Conservation (phyloP, 2,113 vertebrate genomes). For the Rynchops niger region DNA sequence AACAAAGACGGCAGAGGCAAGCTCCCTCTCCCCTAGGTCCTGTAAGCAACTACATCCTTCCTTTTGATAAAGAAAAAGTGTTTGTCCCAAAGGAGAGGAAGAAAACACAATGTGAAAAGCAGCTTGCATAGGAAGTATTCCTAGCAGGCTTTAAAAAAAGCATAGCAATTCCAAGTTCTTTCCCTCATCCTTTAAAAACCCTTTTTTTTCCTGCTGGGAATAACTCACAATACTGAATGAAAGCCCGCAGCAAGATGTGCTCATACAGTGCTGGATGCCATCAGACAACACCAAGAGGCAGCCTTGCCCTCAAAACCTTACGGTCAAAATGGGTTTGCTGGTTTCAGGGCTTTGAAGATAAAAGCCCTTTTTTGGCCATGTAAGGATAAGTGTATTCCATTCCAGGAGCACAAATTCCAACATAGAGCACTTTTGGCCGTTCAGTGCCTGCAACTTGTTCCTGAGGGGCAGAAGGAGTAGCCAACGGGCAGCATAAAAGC, state of each 20-base stretch:
- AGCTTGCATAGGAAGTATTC: neutral
- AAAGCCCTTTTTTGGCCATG: neutral
- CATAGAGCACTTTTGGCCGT: neutral
- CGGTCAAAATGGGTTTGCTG: neutral
- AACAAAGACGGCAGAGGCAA: neutral
- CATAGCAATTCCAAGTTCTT: neutral
- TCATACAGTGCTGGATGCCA: accelerated
- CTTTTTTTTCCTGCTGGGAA: neutral
- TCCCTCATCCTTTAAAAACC: neutral
- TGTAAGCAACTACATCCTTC: slow-evolving; percentile 33
- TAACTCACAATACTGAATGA: neutral
- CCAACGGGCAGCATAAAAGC: neutral
- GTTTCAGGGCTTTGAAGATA: neutral
- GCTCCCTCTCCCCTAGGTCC: neutral
- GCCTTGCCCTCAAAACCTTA: neutral
- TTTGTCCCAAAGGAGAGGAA: slow-evolving; percentile 10
- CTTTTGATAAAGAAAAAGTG: slow-evolving; percentile 13
- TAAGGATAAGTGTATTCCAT: neutral
- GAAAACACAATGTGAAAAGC: slow-evolving; percentile 10
- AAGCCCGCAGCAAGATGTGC: neutral
- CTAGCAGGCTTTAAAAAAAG: neutral
- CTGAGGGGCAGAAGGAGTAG: neutral
- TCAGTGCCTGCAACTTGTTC: neutral
- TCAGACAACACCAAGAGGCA: neutral
- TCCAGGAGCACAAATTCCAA: neutral